A percentile compares a stretch with the other conserved stretches of the same genome.
phyloP scores from a whole-genome alignment of 2,888 invertebrate species.

The Silvanus unidentatus region DNA sequence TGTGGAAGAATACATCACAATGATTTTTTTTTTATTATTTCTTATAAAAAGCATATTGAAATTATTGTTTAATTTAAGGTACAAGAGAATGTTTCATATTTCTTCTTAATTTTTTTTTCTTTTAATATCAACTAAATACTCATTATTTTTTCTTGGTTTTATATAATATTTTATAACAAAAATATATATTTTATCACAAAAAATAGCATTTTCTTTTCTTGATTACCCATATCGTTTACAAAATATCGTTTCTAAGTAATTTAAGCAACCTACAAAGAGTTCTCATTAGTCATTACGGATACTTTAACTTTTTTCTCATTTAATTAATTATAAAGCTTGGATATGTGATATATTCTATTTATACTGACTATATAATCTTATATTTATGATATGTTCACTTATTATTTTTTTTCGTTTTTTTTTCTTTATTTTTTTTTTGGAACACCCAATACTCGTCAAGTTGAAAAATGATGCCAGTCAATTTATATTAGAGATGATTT shows the following conservation, averaged over 20 bases:
- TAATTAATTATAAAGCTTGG: constrained; percentile 27
- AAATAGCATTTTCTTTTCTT: constrained; percentile 3
- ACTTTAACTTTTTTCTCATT: constrained; percentile 9
- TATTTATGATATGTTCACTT: constrained; percentile 25
- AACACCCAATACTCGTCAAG: constrained; percentile 14
- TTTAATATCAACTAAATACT: background rate
- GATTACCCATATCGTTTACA: background rate
- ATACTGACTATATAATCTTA: constrained; percentile 14
- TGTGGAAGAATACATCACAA: constrained; percentile 12
- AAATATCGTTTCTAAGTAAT: constrained; percentile 20
- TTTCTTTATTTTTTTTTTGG: constrained; percentile 15
- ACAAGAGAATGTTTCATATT: background rate
- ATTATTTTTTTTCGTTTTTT: background rate
- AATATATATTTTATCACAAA: constrained; percentile 14
- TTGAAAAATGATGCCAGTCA: constrained; percentile 7
- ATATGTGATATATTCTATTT: constrained; percentile 29
- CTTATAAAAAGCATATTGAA: background rate
- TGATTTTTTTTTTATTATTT: background rate
- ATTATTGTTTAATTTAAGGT: background rate
- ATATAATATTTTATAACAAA: background rate
- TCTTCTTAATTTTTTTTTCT: background rate
- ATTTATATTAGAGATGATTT: too few relatives aligned
- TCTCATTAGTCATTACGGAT: background rate
- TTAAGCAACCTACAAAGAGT: constrained; percentile 16
- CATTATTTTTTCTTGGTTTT: too few relatives aligned